Conservation (phyloP, 2,888 invertebrate genomes). For the Drosophila kuntzei region DNA sequence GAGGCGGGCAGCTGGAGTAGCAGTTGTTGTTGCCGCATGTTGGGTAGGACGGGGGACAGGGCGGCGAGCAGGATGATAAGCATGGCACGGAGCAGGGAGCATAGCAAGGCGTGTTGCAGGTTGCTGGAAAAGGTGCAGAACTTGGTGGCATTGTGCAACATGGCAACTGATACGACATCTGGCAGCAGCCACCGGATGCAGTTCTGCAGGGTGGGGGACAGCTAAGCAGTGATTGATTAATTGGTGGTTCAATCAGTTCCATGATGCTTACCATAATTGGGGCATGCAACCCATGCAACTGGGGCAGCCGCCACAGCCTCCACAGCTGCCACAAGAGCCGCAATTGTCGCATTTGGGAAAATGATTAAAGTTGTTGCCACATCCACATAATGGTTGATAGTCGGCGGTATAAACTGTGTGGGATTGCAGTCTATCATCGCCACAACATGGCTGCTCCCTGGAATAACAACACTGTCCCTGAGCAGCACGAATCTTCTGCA, state of each 20-base stretch:
- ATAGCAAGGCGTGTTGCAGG: conserved; percentile 1
- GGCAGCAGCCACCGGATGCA: background rate
- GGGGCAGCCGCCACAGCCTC: background rate
- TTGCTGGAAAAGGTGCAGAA: conserved; percentile 1
- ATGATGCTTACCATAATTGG: conserved; percentile 15
- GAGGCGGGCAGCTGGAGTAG: background rate
- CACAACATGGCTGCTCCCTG: background rate
- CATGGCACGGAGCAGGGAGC: conserved; percentile 6
- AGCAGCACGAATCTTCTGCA: conserved; percentile 2
- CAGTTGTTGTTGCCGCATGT: background rate
- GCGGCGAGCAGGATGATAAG: background rate
- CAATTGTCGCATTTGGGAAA: conserved; percentile 17
- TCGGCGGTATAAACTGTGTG: conserved; percentile 54
- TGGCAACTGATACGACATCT: conserved; percentile 10
- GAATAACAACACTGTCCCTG: background rate
- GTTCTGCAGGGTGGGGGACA: background rate
- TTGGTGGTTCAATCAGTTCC: background rate
- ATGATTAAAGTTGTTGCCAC: conserved; percentile 40
- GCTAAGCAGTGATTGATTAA: conserved; percentile 4
- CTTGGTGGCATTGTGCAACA: background rate
- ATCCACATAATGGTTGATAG: conserved; percentile 29
- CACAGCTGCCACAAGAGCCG: conserved; percentile 2
- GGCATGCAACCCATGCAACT: background rate
- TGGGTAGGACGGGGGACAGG: background rate
- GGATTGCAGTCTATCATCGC: conserved; percentile 34